These are phyloP conservation scores for Caranx melampygus DNA, from an alignment of 2,113 vertebrate genomes.

Conservation along the genomic window DNA sequence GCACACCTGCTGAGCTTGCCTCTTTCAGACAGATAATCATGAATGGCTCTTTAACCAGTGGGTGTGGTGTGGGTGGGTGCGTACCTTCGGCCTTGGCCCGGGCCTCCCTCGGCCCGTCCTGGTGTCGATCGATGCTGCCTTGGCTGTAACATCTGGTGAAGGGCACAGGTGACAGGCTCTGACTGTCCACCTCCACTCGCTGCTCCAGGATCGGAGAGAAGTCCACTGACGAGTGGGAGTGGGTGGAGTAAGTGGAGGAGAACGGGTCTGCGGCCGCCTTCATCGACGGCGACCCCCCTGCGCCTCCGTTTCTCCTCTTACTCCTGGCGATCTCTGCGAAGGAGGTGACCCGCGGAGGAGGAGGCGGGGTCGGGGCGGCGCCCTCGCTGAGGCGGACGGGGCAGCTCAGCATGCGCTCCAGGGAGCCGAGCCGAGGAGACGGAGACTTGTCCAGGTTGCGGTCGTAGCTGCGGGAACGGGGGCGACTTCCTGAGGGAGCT, in stretches of 20 bases:
- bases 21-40: background rate
- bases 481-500: slow-evolving; percentile 70
- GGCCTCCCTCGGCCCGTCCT: slow-evolving; percentile 61
- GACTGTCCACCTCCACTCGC: slow-evolving; percentile 65
- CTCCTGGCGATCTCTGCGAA: slow-evolving; percentile 95
- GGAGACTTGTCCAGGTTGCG: slow-evolving; percentile 91
- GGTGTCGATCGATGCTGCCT: slow-evolving; percentile 74
- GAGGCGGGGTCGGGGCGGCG: slow-evolving; percentile 63
- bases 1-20: background rate
- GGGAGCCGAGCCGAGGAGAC: slow-evolving; percentile 85
- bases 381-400: slow-evolving; percentile 92
- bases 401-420: slow-evolving; percentile 98
- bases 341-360: slow-evolving; percentile 91
- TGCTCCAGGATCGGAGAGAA: slow-evolving; percentile 89
- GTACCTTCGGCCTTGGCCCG: slow-evolving; percentile 79
- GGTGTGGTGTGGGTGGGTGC: background rate
- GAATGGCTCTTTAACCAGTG: background rate
- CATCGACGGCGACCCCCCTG: slow-evolving; percentile 77
- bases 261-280: slow-evolving; percentile 78
- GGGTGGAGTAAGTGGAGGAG: slow-evolving; percentile 82
- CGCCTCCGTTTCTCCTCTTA: slow-evolving; percentile 82
- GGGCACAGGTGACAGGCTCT: slow-evolving; percentile 77
- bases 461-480: slow-evolving; percentile 95
- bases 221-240: slow-evolving; percentile 85
- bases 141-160: slow-evolving; percentile 84